These are phyloP conservation scores for Melitaea cinxia DNA, from an alignment of 1,140 invertebrate species.

Conservation along the genomic window DNA sequence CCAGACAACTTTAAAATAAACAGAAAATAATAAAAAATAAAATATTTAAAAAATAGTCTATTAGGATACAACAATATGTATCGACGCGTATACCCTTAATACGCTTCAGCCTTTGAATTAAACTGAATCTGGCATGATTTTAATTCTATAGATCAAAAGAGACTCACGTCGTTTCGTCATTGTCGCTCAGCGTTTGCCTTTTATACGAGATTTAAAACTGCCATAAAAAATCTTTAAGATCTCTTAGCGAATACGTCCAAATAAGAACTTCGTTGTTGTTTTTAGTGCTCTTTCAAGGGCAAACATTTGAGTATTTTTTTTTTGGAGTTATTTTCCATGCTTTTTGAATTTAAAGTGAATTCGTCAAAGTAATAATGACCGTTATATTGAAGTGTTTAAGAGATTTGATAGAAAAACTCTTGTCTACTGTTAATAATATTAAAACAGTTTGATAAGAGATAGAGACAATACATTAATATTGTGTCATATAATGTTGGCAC, in stretches of 20 bases:
- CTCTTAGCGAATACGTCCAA: not conserved
- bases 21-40: no score
- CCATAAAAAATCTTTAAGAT: not conserved
- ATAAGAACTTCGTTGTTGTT: not conserved
- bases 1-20: no score
- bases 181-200: conserved; percentile 3
- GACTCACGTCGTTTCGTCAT: conserved; percentile 31
- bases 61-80: no score
- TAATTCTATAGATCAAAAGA: conserved; percentile 57
- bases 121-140: conserved; percentile 32
- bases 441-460: no score
- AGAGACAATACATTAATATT: no score
- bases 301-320: not conserved
- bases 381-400: no score
- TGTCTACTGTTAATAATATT: no score
- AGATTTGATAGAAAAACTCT: no score
- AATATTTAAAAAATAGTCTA: no score
- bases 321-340: not conserved
- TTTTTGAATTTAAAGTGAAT: not conserved
- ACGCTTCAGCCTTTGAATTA: not conserved
- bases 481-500: no score
- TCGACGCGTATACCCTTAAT: not conserved
- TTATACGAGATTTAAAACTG: not conserved
- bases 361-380: no score
- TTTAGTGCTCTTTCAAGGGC: no score